phyloP scores from a whole-genome alignment of 30 jellyfish, hydroid and myxozoan species.

The Hydra vulgaris region DNA sequence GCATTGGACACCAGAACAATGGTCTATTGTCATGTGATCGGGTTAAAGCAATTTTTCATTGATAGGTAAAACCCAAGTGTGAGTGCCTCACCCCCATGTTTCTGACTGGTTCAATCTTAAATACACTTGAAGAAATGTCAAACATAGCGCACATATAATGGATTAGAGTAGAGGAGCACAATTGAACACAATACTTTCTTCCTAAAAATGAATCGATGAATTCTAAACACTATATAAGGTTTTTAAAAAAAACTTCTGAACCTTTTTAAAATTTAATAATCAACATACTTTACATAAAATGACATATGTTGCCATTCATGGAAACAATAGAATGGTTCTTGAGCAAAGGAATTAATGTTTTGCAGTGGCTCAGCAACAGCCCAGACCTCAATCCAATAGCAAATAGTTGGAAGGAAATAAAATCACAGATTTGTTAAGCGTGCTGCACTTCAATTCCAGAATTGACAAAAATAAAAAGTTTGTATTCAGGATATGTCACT shows the following conservation, averaged over 20 bases:
- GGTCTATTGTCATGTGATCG: not conserved
- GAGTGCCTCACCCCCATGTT: not conserved
- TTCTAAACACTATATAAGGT: not conserved
- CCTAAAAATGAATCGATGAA: not conserved
- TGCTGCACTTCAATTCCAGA: not conserved
- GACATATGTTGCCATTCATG: not conserved
- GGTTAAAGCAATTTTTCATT: not conserved
- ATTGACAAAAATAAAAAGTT: not conserved
- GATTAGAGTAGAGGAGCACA: not conserved
- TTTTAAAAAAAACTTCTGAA: not conserved
- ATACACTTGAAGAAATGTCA: not conserved
- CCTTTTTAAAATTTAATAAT: not conserved
- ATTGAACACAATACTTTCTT: not conserved
- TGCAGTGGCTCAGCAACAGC: not conserved
- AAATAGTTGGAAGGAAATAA: not conserved
- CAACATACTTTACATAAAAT: not conserved
- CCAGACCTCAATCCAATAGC: not conserved
- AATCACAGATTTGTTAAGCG: not conserved
- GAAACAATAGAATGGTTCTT: not conserved
- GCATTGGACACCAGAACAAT: not conserved
- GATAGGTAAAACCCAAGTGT: not conserved
- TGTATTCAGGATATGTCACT: not conserved
- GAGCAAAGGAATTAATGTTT: not conserved
- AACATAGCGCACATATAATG: not conserved
- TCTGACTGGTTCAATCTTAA: not conserved